Conservation (phyloP, 1,140 invertebrate species). For the Zaprionus vittiger region DNA sequence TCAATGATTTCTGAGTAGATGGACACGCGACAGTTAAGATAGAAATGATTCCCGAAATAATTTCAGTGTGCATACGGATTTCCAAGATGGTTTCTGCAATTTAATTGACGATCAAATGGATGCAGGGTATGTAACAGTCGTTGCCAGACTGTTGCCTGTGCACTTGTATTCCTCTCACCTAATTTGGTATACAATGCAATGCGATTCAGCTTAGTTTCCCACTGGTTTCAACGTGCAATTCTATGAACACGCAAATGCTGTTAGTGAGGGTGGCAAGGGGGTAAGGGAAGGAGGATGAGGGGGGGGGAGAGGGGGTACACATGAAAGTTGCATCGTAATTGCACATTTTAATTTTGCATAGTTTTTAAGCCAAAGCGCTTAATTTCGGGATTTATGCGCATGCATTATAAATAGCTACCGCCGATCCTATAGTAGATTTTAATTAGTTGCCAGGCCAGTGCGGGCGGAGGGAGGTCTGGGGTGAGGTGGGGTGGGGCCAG, state of each 20-base stretch:
- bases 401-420: constrained; percentile 65
- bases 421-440: constrained; percentile 34
- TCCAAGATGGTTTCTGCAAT: no score
- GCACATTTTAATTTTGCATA: constrained; percentile 67
- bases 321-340: constrained; percentile 59
- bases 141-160: no score
- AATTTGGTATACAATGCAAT: background rate
- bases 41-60: no score
- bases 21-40: no score
- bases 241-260: constrained; percentile 4
- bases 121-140: no score
- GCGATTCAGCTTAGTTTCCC: constrained; percentile 1
- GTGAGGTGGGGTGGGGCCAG: no score
- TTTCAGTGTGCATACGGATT: no score
- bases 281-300: background rate
- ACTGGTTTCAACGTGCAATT: constrained; percentile 7
- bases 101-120: no score
- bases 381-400: constrained; percentile 71
- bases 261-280: background rate
- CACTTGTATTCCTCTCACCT: background rate
- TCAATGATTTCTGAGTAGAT: no score
- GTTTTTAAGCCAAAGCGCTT: constrained; percentile 69
- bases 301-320: background rate
- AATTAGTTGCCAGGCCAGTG: constrained; percentile 19
- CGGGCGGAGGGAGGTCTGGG: background rate